Evolutionary conservation across 2,888 invertebrate genomes (phyloP).

Genomic region (Drosophila atroscutellata): DNA sequence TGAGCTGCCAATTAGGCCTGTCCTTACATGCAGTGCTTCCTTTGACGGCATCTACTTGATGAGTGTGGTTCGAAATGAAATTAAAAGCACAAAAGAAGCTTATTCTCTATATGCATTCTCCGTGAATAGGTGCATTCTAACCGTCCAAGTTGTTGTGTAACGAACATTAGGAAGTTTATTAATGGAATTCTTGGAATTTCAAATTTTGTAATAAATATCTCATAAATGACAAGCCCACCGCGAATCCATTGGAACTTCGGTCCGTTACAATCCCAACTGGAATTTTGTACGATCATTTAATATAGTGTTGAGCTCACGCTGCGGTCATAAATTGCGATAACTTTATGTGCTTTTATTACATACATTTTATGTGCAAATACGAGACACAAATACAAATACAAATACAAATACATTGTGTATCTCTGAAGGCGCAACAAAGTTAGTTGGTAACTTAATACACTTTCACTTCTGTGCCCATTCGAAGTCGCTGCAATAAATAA

Average conservation of each 20-base stretch:
- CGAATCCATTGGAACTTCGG: background rate
- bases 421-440: slow-evolving; percentile 22
- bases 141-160: background rate
- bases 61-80: background rate
- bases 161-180: background rate
- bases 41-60: slow-evolving; percentile 10
- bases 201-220: background rate
- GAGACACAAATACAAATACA: slow-evolving; percentile 48
- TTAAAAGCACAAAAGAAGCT: slow-evolving; percentile 1
- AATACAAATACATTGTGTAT: slow-evolving; percentile 34
- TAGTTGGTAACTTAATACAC: slow-evolving; percentile 74
- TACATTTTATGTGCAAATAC: slow-evolving; percentile 56
- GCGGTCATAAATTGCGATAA: slow-evolving; percentile 67
- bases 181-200: background rate
- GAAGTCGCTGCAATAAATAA: slow-evolving; percentile 80
- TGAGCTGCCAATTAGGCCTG: slow-evolving; percentile 37
- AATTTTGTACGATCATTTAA: slow-evolving; percentile 42
- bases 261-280: slow-evolving; percentile 13
- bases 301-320: slow-evolving; percentile 35
- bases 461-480: slow-evolving; percentile 80
- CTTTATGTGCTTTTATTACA: slow-evolving; percentile 68
- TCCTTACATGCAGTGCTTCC: slow-evolving; percentile 4
- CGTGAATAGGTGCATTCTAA: background rate
- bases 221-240: background rate
- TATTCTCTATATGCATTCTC: background rate